Evolutionary conservation across 2,797 vertebrate species (phyloP), one percentile per base, ranked within the genome.

Genomic region (Neostethus bicornis): DNA sequence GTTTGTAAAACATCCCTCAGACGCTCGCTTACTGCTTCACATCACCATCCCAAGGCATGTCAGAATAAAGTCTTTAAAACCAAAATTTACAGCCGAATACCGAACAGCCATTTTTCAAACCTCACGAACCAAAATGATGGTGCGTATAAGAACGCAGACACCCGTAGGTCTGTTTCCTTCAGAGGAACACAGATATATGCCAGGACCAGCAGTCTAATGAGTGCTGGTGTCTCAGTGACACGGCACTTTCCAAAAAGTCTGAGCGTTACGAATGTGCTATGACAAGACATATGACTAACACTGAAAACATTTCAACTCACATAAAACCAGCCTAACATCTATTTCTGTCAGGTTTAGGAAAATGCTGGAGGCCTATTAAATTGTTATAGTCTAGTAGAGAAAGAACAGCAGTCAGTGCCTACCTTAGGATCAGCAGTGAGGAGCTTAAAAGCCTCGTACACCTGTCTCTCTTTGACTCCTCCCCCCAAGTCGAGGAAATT

Each of bases 401-500:
- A 14, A 39, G 7, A 43, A 23, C 45, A 42, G 26, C 8, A 25
- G 21, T 39, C 60, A 25, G 6, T 3, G 51, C 66, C 75, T 95
- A 99, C 97, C 96, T 96, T 98, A 0, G 97, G 96, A 77, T 99
- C 97, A 7, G 94, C 93, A 14, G 95, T 95, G 77, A 99, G 96
- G 65, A 99, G 90, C 77, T 97, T 99, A 80, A 99, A 99, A 6
- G 97, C 97, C 68, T 96, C 94, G 41, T 99, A 98, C 7, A 99
- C 97, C 85, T 99, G 97, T 60, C 92, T 86, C 87, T 99, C 97
- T 79, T 98, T 91, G 45, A 99, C 97, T 23, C 97, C 97, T 61
- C 97, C 97, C 24, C 97, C 97, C 0, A 99, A 93, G 75, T 99
- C 97, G 83, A 99, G 85, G 85, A 99, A 99, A 90, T 99, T 99